A percentile compares a stretch with the other conserved stretches of the same genome.
Conservation (phyloP, 2,797 vertebrate species). For the Lacerta viridis region DNA sequence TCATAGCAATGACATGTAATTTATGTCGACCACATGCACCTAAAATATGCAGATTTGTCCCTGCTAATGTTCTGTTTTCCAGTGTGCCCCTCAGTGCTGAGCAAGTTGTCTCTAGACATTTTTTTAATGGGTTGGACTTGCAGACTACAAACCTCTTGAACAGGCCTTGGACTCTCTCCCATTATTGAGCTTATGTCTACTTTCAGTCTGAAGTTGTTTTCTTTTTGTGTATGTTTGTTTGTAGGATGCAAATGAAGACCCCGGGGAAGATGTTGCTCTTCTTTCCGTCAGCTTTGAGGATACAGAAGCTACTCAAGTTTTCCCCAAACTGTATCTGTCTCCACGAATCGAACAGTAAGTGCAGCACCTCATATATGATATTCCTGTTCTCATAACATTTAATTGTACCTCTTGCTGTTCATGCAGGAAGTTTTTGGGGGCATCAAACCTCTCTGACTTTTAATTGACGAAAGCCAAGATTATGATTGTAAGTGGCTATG, state of each 20-base stretch:
- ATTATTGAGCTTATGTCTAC: slow-evolving; percentile 26
- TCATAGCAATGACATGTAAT: slow-evolving; percentile 41
- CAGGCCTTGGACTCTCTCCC: rapidly evolving
- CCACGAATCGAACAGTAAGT: slow-evolving; percentile 98
- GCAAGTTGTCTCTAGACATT: slow-evolving; percentile 21
- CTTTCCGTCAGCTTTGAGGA: slow-evolving; percentile 98
- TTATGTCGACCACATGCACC: slow-evolving; percentile 33
- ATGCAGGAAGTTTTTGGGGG: neutral
- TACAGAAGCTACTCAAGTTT: slow-evolving; percentile 95
- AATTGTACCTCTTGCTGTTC: neutral
- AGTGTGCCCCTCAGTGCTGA: neutral
- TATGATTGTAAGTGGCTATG: neutral
- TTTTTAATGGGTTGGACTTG: neutral
- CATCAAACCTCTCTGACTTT: slow-evolving; percentile 25
- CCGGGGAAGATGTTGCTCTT: slow-evolving; percentile 96
- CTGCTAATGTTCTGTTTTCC: slow-evolving; percentile 33
- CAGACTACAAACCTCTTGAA: slow-evolving; percentile 2
- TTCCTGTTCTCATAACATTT: slow-evolving; percentile 17
- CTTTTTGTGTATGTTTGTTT: slow-evolving; percentile 53
- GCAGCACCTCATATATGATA: slow-evolving; percentile 9
- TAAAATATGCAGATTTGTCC: slow-evolving; percentile 27
- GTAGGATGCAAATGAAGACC: slow-evolving; percentile 96
- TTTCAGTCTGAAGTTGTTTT: slow-evolving; percentile 20
- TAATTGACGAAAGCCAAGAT: neutral
- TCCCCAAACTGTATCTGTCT: slow-evolving; percentile 95